Evolutionary conservation across 2,113 vertebrate species (phyloP), one percentile per base, ranked within the genome.

Genomic region (Anguilla rostrata): DNA sequence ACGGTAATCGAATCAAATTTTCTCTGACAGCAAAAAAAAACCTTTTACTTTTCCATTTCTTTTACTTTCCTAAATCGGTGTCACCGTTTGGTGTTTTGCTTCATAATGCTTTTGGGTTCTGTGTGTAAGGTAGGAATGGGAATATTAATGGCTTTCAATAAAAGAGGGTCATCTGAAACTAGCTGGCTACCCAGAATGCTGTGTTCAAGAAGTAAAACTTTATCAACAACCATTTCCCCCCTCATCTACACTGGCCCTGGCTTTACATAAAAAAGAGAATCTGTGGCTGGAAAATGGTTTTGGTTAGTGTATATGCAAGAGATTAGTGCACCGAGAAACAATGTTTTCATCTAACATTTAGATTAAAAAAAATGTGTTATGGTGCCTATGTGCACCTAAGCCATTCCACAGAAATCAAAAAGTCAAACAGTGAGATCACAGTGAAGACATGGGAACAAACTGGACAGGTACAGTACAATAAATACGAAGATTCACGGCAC

Each of bases 361-460:
- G 5, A 16, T 3, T 7, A n/a, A 15, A 66, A 66, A n/a, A 18
- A 40, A 56, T 11, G 40, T 22, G 56, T 53, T 26, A 16, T 34
- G 5, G 60, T 82, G 29, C 78, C 78, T 75, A n/a, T 40, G 41
- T 87, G 34, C 29, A 49, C 63, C 56, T 39, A 78, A 20, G 57
- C 53, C 49, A 41, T 49, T 20, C 16, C 49, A 56, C 39, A 80
- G 60, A 83, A 81, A 63, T 39, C 43, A 71, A 41, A 53, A 86
- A 85, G 81, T 84, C 63, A 84, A 78, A 91, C 87, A 90, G 86
- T 87, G 46, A 87, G 71, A 89, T 88, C 79, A 87, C 75, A 85
- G 87, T 86, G 49, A 79, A 43, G 81, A 85, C 84, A 89, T 87
- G 85, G 88, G 82, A 85, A 91, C 40, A 82, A 84, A 89, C 86